Percentiles rank a stretch among this genome's conserved stretches.
Conservation (phyloP, 2,797 vertebrate species). For the Hypotaenidia philippensis region DNA sequence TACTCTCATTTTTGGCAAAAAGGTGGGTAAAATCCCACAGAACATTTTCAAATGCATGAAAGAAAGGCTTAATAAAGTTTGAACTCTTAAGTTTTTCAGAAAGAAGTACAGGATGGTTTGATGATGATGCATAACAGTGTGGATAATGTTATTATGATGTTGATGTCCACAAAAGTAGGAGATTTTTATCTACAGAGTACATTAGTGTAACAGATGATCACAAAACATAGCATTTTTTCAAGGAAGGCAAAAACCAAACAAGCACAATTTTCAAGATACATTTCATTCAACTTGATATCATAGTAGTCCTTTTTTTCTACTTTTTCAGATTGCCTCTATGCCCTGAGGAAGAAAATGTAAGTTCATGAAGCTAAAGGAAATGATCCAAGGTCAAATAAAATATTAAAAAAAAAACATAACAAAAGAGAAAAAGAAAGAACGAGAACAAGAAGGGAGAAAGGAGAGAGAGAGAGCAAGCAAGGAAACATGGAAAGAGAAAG, state of each 20-base stretch:
- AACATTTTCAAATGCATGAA: not conserved
- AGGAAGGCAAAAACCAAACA: not conserved
- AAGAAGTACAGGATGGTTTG: not conserved
- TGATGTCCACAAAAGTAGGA: not conserved
- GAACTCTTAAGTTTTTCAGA: not conserved
- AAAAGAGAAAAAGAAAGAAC: not conserved
- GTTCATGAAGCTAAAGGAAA: not conserved
- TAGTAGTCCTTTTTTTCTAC: not conserved
- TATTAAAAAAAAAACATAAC: not conserved
- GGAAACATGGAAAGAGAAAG: fast-evolving
- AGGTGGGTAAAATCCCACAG: not conserved
- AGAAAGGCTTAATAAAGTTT: not conserved
- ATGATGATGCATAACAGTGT: not conserved
- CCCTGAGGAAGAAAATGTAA: not conserved
- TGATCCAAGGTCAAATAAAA: too few species aligned
- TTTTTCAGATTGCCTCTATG: fast-evolving
- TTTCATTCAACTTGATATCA: not conserved
- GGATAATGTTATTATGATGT: not conserved
- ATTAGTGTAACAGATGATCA: not conserved
- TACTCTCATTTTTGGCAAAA: not conserved
- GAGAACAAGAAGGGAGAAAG: too few species aligned
- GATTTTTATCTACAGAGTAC: not conserved
- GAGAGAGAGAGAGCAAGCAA: too few species aligned
- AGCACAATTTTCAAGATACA: not conserved
- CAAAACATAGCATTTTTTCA: not conserved